A percentile compares a stretch with the other conserved stretches of the same genome.
These are phyloP conservation scores for Drosophila jambulina DNA, from an alignment of 1,140 invertebrate species.

Conservation along the genomic window DNA sequence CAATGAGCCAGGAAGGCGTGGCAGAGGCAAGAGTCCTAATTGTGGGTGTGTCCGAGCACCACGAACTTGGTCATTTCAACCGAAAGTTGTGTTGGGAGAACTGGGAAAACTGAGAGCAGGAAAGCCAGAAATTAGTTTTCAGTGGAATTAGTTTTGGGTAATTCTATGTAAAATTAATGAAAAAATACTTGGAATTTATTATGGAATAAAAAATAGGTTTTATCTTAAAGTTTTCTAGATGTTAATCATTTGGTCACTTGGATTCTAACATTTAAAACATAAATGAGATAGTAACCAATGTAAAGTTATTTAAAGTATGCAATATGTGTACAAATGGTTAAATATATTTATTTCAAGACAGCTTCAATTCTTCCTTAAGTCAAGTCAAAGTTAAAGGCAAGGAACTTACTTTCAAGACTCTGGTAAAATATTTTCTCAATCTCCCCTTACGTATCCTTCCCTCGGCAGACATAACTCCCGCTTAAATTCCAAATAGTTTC, in stretches of 20 bases:
- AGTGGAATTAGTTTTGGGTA: neutral
- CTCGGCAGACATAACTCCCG: slow-evolving; percentile 52
- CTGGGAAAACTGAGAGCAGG: neutral
- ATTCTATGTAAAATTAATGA: neutral
- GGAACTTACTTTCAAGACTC: no score
- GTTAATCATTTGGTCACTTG: neutral
- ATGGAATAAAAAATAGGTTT: neutral
- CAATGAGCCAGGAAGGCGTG: neutral
- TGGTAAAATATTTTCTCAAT: no score
- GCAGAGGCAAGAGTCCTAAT: slow-evolving; percentile 8
- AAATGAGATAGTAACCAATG: no score
- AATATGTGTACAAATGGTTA: no score
- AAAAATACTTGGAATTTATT: neutral
- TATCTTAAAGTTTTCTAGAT: neutral
- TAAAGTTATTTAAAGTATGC: no score
- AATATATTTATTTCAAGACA: no score
- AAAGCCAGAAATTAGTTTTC: neutral
- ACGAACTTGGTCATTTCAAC: slow-evolving; percentile 17
- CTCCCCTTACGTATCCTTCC: neutral
- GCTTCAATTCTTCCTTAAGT: no score
- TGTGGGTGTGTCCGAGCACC: slow-evolving; percentile 23
- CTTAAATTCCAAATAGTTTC: slow-evolving; percentile 69
- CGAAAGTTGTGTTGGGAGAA: neutral
- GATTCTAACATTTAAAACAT: neutral
- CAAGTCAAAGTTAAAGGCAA: no score